phyloP scores from a whole-genome alignment of 2,113 vertebrate species.

The Eretmochelys imbricata region DNA sequence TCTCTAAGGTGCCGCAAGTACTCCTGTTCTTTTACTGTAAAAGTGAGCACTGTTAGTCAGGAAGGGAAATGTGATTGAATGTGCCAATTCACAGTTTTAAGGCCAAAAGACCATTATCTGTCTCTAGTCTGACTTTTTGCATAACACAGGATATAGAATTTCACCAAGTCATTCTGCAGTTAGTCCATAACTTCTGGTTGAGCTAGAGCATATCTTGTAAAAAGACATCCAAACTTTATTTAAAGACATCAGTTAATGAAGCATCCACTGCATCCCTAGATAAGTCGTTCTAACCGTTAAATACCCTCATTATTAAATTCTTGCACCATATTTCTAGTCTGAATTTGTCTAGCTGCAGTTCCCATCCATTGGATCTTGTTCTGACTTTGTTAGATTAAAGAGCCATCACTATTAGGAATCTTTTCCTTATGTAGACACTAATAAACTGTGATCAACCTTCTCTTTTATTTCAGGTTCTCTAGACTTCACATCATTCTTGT shows the following conservation, averaged over 20 bases:
- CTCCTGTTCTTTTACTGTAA: neutral
- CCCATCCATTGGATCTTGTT: neutral
- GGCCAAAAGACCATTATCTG: neutral
- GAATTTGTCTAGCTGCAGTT: neutral
- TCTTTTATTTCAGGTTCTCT: neutral
- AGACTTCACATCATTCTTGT: neutral
- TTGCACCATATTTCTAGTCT: accelerated
- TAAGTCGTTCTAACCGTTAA: neutral
- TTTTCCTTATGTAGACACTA: neutral
- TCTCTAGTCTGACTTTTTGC: neutral
- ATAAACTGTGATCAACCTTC: accelerated
- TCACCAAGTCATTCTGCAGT: neutral
- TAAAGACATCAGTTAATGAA: neutral
- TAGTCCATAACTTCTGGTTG: neutral
- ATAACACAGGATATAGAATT: neutral
- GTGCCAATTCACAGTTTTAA: neutral
- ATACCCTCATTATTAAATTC: accelerated
- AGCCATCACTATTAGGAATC: neutral
- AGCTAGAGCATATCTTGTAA: neutral
- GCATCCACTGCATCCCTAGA: accelerated
- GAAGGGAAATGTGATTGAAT: neutral
- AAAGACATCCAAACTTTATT: accelerated
- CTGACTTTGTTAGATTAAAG: neutral
- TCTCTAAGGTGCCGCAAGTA: no score
- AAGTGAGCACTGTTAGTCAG: neutral